A percentile compares a stretch with the other conserved stretches of the same genome.
Conservation (phyloP, 2,888 invertebrate species). For the Brachyptera risi region DNA sequence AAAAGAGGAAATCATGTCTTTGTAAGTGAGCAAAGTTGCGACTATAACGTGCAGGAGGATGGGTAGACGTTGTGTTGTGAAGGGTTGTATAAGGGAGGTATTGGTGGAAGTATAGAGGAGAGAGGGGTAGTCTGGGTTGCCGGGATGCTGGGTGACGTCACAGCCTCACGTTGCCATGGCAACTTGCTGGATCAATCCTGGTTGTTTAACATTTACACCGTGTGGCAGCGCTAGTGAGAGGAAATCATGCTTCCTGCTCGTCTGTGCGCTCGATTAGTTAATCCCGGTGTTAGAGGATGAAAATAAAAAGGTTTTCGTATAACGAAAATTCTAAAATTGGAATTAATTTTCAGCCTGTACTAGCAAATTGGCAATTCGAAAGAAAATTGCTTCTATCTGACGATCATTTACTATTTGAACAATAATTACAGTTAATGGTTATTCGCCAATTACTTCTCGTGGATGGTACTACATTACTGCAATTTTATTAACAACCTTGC, state of each 20-base stretch:
- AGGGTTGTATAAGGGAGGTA: no score
- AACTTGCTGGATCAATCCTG: slow-evolving; percentile 18
- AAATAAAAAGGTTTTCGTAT: not conserved
- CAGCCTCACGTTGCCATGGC: slow-evolving; percentile 4
- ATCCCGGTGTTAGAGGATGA: not conserved
- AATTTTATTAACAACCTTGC: not conserved
- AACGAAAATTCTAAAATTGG: not conserved
- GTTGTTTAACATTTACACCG: not conserved
- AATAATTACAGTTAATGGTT: not conserved
- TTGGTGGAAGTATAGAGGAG: not conserved
- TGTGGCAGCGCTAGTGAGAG: not conserved
- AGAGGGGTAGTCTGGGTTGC: not conserved
- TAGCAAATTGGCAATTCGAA: not conserved
- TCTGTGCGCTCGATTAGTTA: not conserved
- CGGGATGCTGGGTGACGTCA: slow-evolving; percentile 15
- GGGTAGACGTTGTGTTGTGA: no score
- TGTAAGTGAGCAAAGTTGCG: no score
- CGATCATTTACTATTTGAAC: not conserved
- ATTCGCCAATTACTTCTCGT: not conserved
- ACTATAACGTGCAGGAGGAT: no score
- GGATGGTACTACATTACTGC: not conserved
- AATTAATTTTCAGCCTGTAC: not conserved
- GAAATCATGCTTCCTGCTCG: not conserved
- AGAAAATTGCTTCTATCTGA: not conserved
- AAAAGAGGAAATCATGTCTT: no score